Evolutionary conservation across 92 coral and sea anemone genomes (phyloP).

Genomic region (Micromussa lordhowensis): DNA sequence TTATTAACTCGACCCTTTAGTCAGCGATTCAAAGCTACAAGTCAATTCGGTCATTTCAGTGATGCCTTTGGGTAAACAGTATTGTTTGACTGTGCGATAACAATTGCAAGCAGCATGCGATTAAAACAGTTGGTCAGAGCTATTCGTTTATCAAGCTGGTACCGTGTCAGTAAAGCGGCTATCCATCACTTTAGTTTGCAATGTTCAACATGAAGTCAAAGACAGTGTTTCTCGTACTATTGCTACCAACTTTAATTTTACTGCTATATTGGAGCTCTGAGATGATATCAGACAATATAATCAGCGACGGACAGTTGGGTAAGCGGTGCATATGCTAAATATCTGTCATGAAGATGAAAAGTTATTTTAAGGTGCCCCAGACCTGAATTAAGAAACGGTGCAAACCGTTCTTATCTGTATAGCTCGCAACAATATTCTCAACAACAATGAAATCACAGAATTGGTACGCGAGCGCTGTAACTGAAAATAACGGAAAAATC

Average conservation of each 20-base stretch:
- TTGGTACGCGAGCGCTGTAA: too few relatives aligned
- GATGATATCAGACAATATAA: not conserved
- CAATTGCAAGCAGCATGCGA: not conserved
- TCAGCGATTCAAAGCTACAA: too few relatives aligned
- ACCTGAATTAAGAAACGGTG: not conserved
- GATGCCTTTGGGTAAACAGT: not conserved
- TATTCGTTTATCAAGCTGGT: not conserved
- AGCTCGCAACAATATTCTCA: too few relatives aligned
- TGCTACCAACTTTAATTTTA: not conserved
- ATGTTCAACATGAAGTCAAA: not conserved
- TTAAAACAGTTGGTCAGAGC: not conserved
- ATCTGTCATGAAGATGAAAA: not conserved
- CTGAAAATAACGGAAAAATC: too few relatives aligned
- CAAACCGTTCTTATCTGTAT: not conserved
- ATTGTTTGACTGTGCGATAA: not conserved
- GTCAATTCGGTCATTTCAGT: too few relatives aligned
- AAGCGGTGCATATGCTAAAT: not conserved
- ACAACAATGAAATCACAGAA: too few relatives aligned
- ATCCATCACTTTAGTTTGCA: not conserved
- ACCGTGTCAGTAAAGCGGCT: not conserved
- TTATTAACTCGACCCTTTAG: too few relatives aligned
- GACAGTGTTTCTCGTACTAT: not conserved
- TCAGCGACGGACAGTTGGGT: not conserved
- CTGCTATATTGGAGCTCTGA: not conserved
- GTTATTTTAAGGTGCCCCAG: not conserved